Evolutionary conservation across 2,888 invertebrate genomes (phyloP).

Genomic region (Meghimatium bilineatum): DNA sequence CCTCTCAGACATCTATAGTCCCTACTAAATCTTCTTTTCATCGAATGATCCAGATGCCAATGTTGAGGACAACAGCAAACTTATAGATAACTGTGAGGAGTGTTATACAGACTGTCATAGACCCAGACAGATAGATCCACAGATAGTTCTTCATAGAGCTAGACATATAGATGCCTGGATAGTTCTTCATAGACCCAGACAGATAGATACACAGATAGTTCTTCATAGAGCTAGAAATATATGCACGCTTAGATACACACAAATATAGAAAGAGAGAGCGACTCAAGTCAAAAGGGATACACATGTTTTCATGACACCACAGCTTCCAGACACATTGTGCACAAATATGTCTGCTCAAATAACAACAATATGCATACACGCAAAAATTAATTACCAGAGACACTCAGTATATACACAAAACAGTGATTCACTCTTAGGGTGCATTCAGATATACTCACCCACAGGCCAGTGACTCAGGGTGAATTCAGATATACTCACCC

Average conservation of each 20-base stretch:
- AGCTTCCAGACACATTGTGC: too few relatives aligned
- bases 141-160: neutral
- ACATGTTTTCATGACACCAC: too few relatives aligned
- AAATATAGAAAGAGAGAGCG: neutral
- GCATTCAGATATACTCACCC: constrained; percentile 62
- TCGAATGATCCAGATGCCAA: too few relatives aligned
- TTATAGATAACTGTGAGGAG: too few relatives aligned
- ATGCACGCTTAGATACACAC: neutral
- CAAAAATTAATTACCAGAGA: neutral
- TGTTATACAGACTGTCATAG: neutral
- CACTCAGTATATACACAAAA: too few relatives aligned
- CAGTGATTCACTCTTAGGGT: too few relatives aligned
- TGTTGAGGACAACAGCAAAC: too few relatives aligned
- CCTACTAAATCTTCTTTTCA: too few relatives aligned
- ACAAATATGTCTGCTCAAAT: too few relatives aligned
- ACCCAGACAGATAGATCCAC: neutral
- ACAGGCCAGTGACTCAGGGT: constrained; percentile 60
- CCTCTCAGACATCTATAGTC: too few relatives aligned
- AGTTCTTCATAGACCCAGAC: neutral
- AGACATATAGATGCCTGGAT: neutral
- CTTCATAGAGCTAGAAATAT: neutral
- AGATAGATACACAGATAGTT: neutral
- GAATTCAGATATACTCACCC: constrained; percentile 62
- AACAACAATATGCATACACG: neutral
- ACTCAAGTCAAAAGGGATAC: too few relatives aligned